Percentiles rank a stretch among this genome's conserved stretches.
These are phyloP conservation scores for Benitochromis conjunctus DNA, from an alignment of 2,113 vertebrate species.

Conservation along the genomic window DNA sequence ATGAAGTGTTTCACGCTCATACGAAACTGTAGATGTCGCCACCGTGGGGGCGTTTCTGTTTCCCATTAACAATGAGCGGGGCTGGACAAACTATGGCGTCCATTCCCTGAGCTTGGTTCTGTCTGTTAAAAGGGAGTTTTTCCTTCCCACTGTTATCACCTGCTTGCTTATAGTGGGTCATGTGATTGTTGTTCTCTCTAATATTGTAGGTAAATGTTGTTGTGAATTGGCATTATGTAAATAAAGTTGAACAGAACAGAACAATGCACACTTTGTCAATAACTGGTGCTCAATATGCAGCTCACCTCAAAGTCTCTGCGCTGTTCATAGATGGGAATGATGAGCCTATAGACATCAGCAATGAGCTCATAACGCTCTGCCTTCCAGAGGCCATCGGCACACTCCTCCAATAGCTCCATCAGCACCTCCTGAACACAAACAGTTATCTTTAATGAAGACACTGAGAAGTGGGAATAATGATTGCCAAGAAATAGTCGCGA, in stretches of 20 bases:
- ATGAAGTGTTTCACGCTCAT: background rate
- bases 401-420: conserved; percentile 93
- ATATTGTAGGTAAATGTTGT: background rate
- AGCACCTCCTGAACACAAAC: conserved; percentile 84
- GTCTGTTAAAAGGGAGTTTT: no score
- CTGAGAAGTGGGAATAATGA: background rate
- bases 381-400: conserved; percentile 96
- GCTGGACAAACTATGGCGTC: no score
- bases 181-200: no score
- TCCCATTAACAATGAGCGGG: no score
- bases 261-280: background rate
- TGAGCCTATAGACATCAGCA: conserved; percentile 92
- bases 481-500: background rate
- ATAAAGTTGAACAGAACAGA: background rate
- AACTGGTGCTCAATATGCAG: background rate
- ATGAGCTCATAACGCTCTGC: conserved; percentile 97
- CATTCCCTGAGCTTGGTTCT: no score
- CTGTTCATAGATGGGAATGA: conserved; percentile 96
- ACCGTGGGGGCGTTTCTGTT: no score
- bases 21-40: no score
- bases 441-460: background rate
- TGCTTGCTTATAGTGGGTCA: no score
- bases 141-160: no score
- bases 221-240: background rate
- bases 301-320: conserved; percentile 93